Percentiles rank a stretch among this genome's conserved stretches.
Evolutionary conservation across 1,140 invertebrate species (phyloP).

Genomic region (Arion vulgaris): DNA sequence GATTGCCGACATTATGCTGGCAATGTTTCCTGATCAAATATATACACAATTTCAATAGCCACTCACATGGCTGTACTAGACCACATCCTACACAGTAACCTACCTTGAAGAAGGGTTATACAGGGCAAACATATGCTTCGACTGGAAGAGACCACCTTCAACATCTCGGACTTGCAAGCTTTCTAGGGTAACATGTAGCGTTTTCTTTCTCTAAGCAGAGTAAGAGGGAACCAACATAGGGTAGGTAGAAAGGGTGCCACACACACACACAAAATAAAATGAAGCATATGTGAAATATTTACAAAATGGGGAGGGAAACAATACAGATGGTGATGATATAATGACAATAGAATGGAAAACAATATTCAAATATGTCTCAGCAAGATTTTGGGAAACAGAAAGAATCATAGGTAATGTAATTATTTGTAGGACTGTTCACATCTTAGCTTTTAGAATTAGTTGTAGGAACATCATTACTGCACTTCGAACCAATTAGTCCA

Average conservation of each 20-base stretch:
- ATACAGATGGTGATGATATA: not conserved
- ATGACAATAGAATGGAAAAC: not conserved
- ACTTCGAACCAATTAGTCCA: too few species aligned
- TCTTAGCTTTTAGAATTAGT: too few species aligned
- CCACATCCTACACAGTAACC: slow-evolving; percentile 1
- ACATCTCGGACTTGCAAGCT: slow-evolving; percentile 96
- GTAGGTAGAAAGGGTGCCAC: not conserved
- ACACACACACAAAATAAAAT: too few species aligned
- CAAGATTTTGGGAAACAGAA: too few species aligned
- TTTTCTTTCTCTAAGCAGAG: slow-evolving; percentile 55
- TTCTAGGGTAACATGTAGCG: slow-evolving; percentile 81
- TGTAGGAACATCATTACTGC: too few species aligned
- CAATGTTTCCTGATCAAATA: too few species aligned
- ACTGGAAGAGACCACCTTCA: slow-evolving; percentile 98
- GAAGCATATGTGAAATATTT: not conserved
- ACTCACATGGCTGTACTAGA: too few species aligned
- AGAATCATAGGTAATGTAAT: too few species aligned
- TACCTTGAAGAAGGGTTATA: slow-evolving; percentile 87
- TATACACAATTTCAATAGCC: too few species aligned
- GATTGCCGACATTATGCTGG: too few species aligned
- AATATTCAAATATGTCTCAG: not conserved
- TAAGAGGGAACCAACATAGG: not conserved
- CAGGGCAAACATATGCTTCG: slow-evolving; percentile 95
- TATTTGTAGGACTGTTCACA: too few species aligned
- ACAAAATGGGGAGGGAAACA: not conserved